Base-by-base conservation (phyloP, 2,797 vertebrate genomes). In the Syncerus caffer region DNA sequence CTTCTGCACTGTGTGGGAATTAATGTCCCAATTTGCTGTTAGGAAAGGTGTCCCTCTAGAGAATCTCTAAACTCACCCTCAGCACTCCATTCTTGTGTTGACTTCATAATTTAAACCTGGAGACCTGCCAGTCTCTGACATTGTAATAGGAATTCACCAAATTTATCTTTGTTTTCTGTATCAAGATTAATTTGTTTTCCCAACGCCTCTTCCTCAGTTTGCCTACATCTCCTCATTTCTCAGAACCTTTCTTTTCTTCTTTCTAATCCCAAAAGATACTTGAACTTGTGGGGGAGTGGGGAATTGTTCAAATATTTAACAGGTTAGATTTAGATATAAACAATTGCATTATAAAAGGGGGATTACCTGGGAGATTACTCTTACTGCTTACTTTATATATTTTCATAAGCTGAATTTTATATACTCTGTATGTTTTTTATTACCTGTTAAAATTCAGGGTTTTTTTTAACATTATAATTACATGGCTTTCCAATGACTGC, bases 251-350 rank as follows among this genome's bases (percentile, higher is more conserved):
- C 34, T 79, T 6, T 13, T 21, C 38, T 64, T 17, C 17, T 51
- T 94, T 74, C 58, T 97, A 51, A 78, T 91, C 87, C 17, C n/a
- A 86, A 89, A 95, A 97, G 89, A 74, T 64, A 50, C 1, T 92
- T 95, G 87, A 97, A 45, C 29, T 71, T 84, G 34, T 88, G 38
- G 7, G 42, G 51, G 2, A 53, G 82, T 17, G 42, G 6, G 16
- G n/a, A 90, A 23, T 58, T 29, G 55, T 90, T 47, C 74, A 74
- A 3, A 90, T 27, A 17, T 83, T 51, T 34, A 19, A 34, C 6
- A 31, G 91, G 58, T 38, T 67, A 53, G n/a, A 60, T 31, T 55
- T 87, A 64, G 27, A 51, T 78, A 60, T 57, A 92, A 94, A 58
- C 82, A 88, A 21, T 95, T 84, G 76, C 34, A 21, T 95, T 82